Base-by-base conservation (phyloP, 1,140 invertebrate species). In the Matsumurasca onukii region DNA sequence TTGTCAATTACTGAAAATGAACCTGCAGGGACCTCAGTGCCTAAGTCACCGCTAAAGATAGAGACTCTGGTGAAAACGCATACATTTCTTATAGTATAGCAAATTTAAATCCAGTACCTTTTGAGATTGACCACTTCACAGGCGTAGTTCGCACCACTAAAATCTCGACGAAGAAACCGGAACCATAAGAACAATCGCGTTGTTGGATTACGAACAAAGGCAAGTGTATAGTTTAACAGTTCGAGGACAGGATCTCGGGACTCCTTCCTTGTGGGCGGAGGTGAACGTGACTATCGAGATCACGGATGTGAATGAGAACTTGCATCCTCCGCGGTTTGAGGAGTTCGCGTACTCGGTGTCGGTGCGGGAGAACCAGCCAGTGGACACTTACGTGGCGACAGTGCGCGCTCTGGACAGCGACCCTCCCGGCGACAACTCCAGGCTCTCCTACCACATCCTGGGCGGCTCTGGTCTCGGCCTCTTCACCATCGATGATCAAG, bases 111-210 rank as follows among this genome's bases (percentile, higher is more conserved):
- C 88, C 89, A 31, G 88, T 96, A 1, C 97, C 97, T 20, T 99
- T 99, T 79, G 91, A 94, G 72, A 94, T 99, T 57, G 95, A 99
- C 76, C 93, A 93, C 73, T 97, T 98, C 78, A 91, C 91, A 9
- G 97, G 97, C 0, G 84, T 91, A 17, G 88, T 98, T 0, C 88
- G 84, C 74, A 95, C 94, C 0, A 92, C 88, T 0, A 85, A 89
- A 70, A 78, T 91, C 2, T 98, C 51, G 94, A 97, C 77, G 80
- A 84, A 31, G 76, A 89, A 1, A 93, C 93, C 0, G 95, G 94
- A 0, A 91, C 92, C 0, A 86, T 98, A 51, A 84, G 93, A 3
- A 91, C 93, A 0, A 82, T 83, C 0, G 85, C 86, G 64, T 80
- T 82, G 55, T 80, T 98, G 39, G 92, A 97, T 82, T 97, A 91